Evolutionary conservation across 2,888 invertebrate genomes (phyloP).

Genomic region (Antheraea yamamai): DNA sequence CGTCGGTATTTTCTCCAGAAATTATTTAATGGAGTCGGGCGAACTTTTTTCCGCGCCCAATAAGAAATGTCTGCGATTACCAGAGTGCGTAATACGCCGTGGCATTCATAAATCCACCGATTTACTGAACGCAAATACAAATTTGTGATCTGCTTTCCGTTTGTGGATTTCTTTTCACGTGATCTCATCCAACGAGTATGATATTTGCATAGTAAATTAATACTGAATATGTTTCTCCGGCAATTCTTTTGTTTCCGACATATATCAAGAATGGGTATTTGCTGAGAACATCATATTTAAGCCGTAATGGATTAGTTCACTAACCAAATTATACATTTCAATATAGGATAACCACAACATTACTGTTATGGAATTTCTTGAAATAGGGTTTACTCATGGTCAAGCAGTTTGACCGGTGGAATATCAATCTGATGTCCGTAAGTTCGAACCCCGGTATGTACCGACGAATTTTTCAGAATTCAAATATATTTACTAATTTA

Average conservation of each 20-base stretch:
- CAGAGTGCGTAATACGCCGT: neutral
- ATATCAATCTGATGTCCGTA: no score
- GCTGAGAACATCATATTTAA: neutral
- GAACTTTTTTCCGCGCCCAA: neutral
- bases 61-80: neutral
- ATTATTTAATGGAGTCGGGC: neutral
- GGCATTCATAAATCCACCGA: neutral
- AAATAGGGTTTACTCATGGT: no score
- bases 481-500: no score
- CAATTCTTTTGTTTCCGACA: neutral
- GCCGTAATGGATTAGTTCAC: neutral
- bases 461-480: no score
- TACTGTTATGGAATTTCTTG: no score
- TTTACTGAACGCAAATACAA: neutral
- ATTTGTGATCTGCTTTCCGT: neutral
- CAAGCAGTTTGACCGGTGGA: no score
- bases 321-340: neutral
- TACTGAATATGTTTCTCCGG: neutral
- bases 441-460: no score
- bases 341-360: no score
- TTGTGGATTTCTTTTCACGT: constrained; percentile 9
- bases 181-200: neutral
- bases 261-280: neutral
- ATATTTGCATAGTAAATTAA: constrained; percentile 12
- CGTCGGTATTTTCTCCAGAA: neutral